Evolutionary conservation across 2,113 vertebrate genomes (phyloP).

Genomic region (Zootoca vivipara): DNA sequence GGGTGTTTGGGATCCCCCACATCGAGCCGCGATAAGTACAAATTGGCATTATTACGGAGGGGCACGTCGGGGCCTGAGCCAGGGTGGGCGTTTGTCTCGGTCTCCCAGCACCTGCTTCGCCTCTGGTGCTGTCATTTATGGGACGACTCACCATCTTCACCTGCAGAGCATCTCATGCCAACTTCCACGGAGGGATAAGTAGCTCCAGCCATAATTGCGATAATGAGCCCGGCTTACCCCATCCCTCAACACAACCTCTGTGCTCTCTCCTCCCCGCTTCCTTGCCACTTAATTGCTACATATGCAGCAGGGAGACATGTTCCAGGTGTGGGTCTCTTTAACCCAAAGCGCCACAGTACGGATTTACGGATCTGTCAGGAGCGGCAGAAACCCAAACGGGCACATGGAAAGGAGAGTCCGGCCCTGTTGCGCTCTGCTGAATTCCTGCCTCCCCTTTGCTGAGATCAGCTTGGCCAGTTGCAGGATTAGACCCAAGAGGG

Average conservation of each 20-base stretch:
- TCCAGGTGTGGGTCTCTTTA: conserved; percentile 24
- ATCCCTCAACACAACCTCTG: neutral
- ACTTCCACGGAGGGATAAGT: neutral
- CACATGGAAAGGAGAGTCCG: neutral
- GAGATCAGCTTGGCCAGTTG: conserved; percentile 36
- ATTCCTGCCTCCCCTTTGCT: neutral
- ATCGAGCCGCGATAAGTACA: neutral
- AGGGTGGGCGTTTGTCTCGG: neutral
- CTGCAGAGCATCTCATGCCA: neutral
- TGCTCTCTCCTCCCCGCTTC: neutral
- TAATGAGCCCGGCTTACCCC: neutral
- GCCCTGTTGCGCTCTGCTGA: accelerated
- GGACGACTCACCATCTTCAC: neutral
- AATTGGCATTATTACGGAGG: neutral
- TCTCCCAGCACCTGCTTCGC: neutral
- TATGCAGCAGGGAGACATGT: accelerated
- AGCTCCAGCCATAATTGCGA: neutral
- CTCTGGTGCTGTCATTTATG: neutral
- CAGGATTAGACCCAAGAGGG: conserved; percentile 12
- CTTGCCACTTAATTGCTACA: conserved; percentile 29
- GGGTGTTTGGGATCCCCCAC: neutral
- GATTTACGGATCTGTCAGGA: conserved; percentile 39
- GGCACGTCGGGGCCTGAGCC: neutral
- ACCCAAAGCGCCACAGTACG: neutral
- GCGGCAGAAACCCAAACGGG: conserved; percentile 47